Conservation (phyloP, 2,888 invertebrate species). For the Euzetes globulus region DNA sequence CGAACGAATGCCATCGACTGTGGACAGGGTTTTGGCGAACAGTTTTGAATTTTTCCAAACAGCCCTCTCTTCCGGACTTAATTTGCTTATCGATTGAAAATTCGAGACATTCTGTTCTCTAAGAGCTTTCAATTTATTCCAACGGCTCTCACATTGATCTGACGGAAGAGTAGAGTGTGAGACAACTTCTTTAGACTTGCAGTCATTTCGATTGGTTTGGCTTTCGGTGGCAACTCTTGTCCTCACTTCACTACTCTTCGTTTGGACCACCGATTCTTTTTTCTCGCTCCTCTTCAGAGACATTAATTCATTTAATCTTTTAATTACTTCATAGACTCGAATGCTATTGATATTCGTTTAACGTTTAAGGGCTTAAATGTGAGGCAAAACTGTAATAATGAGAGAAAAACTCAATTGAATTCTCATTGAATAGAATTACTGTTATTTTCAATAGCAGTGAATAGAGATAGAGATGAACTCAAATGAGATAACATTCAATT, state of each 20-base stretch:
- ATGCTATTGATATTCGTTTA: not conserved
- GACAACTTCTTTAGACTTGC: not conserved
- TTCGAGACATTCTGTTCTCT: not conserved
- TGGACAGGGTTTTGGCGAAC: not conserved
- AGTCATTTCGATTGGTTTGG: not conserved
- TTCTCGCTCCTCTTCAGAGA: not conserved
- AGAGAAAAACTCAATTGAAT: not conserved
- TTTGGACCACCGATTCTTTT: not conserved
- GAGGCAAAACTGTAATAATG: not conserved
- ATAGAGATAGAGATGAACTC: not conserved
- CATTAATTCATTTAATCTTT: constrained; percentile 15
- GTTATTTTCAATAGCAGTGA: not conserved
- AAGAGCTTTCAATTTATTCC: constrained; percentile 12
- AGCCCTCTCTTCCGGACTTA: not conserved
- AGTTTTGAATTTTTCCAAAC: constrained; percentile 5
- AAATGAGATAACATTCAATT: not conserved
- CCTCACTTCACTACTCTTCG: not conserved
- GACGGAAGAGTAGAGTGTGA: not conserved
- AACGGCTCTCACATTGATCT: not conserved
- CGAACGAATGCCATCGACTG: not conserved
- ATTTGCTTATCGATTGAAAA: not conserved
- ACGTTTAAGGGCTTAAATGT: not conserved
- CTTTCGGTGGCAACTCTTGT: not conserved
- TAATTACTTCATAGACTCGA: not conserved
- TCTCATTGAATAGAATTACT: not conserved